Conservation (phyloP, 2,113 vertebrate genomes). For the Fulica atra region DNA sequence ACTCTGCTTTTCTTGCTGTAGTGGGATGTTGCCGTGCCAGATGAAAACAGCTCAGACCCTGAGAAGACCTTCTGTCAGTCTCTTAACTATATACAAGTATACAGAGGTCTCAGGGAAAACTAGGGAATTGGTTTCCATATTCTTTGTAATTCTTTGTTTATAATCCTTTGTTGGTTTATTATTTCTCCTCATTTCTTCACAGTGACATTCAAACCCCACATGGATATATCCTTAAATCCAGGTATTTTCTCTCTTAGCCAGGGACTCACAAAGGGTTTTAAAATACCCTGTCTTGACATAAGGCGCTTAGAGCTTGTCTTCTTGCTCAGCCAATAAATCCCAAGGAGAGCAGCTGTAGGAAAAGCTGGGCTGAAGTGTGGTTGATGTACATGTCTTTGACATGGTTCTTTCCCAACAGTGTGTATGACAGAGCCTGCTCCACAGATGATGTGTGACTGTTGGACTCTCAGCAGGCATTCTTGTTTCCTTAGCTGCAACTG, state of each 20-base stretch:
- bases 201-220: background rate
- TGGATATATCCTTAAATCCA: background rate
- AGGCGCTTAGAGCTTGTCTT: background rate
- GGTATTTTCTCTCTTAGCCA: background rate
- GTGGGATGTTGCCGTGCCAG: fast-evolving
- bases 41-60: background rate
- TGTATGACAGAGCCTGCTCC: background rate
- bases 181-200: background rate
- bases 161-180: background rate
- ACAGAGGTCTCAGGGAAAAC: background rate
- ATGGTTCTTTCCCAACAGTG: background rate
- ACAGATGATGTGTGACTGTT: background rate
- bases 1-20: fast-evolving
- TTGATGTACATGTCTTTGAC: too few relatives aligned
- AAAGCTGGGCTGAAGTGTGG: background rate
- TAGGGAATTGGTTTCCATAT: background rate
- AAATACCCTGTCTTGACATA: fast-evolving
- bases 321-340: background rate
- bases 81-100: background rate
- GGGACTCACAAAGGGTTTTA: background rate
- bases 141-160: too few relatives aligned
- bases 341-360: background rate
- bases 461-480: background rate
- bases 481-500: background rate
- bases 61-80: background rate